A percentile compares a stretch with the other conserved stretches of the same genome.
These are phyloP conservation scores for Chrysochloris asiatica DNA, from an alignment of 2,113 vertebrate species.

Conservation along the genomic window DNA sequence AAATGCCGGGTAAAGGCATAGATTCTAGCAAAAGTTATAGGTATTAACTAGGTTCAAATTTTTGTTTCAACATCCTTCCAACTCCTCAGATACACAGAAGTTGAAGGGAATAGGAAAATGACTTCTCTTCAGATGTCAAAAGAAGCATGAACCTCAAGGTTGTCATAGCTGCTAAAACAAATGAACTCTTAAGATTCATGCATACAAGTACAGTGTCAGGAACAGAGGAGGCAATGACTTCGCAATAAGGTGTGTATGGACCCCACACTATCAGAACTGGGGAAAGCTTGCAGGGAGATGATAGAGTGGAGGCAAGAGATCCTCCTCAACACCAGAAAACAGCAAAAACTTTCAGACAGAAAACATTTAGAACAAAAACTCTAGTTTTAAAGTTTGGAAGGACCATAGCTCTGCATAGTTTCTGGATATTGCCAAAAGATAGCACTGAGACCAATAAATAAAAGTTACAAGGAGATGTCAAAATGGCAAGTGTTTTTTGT, in stretches of 20 bases:
- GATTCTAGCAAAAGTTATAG: neutral
- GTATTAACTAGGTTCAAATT: neutral
- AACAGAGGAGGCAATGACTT: neutral
- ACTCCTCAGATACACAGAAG: neutral
- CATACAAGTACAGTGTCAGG: neutral
- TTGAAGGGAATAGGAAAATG: neutral
- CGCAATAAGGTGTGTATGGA: no score
- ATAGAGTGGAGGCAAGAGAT: no score
- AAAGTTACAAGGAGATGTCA: neutral
- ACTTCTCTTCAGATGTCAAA: neutral
- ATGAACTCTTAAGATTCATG: neutral
- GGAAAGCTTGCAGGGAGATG: neutral
- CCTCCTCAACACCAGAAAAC: neutral
- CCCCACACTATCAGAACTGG: neutral
- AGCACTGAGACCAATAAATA: neutral
- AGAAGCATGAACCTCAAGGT: neutral
- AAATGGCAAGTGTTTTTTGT: no score
- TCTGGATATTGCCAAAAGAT: neutral
- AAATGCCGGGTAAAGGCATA: no score
- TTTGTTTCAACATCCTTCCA: constrained; percentile 1
- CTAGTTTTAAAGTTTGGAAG: neutral
- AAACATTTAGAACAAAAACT: no score
- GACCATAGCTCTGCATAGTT: neutral
- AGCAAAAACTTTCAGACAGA: no score
- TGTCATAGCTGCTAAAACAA: neutral